phyloP scores from a whole-genome alignment of 2,888 invertebrate genomes.

The Aelia acuminata region DNA sequence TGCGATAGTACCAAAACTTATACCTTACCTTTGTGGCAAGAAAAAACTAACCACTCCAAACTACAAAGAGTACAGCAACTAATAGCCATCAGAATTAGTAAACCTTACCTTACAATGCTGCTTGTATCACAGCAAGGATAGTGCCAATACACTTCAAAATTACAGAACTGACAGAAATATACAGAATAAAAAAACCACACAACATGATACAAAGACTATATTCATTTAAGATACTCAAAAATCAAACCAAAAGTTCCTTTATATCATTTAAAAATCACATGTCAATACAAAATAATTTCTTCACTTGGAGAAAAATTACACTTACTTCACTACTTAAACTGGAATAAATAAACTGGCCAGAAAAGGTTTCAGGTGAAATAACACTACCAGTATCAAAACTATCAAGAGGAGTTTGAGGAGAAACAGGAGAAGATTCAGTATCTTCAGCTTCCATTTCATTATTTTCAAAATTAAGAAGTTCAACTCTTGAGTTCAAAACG shows the following conservation, averaged over 20 bases:
- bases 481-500: constrained; percentile 56
- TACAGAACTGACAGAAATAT: no score
- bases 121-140: no score
- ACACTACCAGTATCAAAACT: constrained; percentile 63
- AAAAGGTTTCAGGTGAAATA: constrained; percentile 63
- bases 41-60: no score
- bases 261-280: neutral
- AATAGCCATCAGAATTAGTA: no score
- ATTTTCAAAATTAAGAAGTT: constrained; percentile 59
- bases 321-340: constrained; percentile 48
- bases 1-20: no score
- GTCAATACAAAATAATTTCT: neutral
- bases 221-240: neutral
- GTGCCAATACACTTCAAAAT: no score
- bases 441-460: constrained; percentile 69
- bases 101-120: no score
- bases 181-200: no score
- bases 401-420: constrained; percentile 69
- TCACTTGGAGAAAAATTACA: neutral
- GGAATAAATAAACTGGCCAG: constrained; percentile 50
- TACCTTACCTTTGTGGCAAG: no score
- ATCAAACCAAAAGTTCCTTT: neutral
- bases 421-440: constrained; percentile 76
- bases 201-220: neutral
- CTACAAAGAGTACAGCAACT: no score